Evolutionary conservation across 2,113 vertebrate genomes (phyloP).

Genomic region (Stictonetta naevosa): DNA sequence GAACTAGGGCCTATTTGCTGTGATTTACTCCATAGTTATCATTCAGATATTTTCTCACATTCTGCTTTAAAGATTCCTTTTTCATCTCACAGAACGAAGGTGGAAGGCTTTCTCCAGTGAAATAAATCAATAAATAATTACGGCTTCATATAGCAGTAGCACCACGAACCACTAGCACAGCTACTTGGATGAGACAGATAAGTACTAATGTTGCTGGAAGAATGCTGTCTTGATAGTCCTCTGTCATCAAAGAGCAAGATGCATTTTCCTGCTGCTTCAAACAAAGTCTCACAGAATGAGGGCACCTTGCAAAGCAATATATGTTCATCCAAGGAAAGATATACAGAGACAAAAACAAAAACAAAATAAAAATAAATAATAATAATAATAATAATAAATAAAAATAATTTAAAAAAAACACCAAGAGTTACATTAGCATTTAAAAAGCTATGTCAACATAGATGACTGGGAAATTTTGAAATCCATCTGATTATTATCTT

Average conservation of each 20-base stretch:
- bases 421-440: background rate
- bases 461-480: background rate
- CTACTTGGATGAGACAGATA: background rate
- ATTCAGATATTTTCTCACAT: background rate
- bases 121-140: slow-evolving; percentile 65
- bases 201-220: background rate
- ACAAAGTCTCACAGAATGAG: background rate
- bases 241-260: slow-evolving; percentile 22
- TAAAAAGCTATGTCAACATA: background rate
- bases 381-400: too few species aligned
- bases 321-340: background rate
- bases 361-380: too few species aligned
- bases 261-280: background rate
- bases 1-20: background rate
- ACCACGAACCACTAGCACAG: background rate
- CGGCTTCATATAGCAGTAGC: background rate
- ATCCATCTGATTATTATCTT: background rate
- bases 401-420: too few species aligned
- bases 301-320: background rate
- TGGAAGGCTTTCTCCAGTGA: background rate
- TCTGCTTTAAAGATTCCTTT: slow-evolving; percentile 4
- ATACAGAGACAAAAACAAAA: background rate
- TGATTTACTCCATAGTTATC: background rate
- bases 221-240: slow-evolving; percentile 23
- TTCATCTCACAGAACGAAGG: background rate